Evolutionary conservation across 2,797 vertebrate genomes (phyloP), one percentile per base, ranked within the genome.

Genomic region (Enteromius thamalakanensis): DNA sequence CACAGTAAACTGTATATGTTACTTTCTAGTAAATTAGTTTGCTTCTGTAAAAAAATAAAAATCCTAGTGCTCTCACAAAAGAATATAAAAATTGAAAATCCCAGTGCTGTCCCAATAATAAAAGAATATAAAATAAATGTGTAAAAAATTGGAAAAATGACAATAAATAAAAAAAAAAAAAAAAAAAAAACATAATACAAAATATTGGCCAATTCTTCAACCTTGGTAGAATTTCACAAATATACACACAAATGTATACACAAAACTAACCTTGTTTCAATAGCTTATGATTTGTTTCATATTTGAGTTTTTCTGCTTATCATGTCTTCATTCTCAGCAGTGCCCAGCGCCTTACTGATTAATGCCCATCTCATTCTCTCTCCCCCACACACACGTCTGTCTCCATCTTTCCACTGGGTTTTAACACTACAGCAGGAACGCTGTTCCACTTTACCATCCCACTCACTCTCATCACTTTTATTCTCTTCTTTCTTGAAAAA

Each of bases 331-430:
- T 42, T 80, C 37, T 84, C n/a, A 37, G 11, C 74, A 51, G 26
- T 29, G 10, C 74, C 17, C 32, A 47, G 47, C 32, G 11, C 77
- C 15, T 19, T 55, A 6, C 6, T 10, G 37, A 40, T 78, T 75
- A 51, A 23, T 64, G 19, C 29, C 60, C 11, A 47, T 55, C 51
- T 55, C 21, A 6, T 29, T 34, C 23, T 17, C 42, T 79, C 40
- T 79, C 74, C 19, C 3, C 23, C n/a, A 64, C 40, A 72, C 45
- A 42, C 45, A 64, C 14, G 21, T 2, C 6, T 60, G 85, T 51
- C 69, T 88, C 84, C 89, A 87, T 83, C 86, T 89, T 87, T 70
- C 65, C 60, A 40, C 34, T 40, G 32, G 53, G 53, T 68, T 79
- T 55, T 32, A 40, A 17, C 12, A 29, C n/a, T 42, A 68, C 6